Evolutionary conservation across 2,888 invertebrate genomes (phyloP).

Genomic region (Lasius platythorax): DNA sequence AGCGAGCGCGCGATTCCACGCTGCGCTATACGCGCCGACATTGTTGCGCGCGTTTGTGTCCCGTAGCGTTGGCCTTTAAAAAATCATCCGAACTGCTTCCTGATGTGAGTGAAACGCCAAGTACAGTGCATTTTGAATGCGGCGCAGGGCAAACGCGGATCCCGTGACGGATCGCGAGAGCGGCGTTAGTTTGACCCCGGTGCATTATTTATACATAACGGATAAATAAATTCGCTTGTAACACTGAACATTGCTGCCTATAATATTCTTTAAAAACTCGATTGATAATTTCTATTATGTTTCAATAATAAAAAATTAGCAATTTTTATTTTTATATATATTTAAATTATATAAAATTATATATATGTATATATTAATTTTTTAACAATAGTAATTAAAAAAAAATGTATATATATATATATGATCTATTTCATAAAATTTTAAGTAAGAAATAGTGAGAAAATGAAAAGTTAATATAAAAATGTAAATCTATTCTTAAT

Average conservation of each 20-base stretch:
- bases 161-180: slow-evolving; percentile 12
- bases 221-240: slow-evolving; percentile 18
- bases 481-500: background rate
- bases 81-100: slow-evolving; percentile 19
- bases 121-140: slow-evolving; percentile 32
- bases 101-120: background rate
- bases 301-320: background rate
- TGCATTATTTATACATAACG: slow-evolving; percentile 22
- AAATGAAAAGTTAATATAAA: background rate
- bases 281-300: background rate
- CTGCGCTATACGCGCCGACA: slow-evolving; percentile 43
- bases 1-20: slow-evolving; percentile 71
- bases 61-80: slow-evolving; percentile 6
- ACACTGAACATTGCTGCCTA: slow-evolving; percentile 8
- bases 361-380: slow-evolving; percentile 5
- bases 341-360: background rate
- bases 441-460: background rate
- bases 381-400: background rate
- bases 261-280: background rate
- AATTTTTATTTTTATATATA: background rate
- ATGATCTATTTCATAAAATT: background rate
- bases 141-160: slow-evolving; percentile 18
- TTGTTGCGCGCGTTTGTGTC: slow-evolving; percentile 29
- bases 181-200: slow-evolving; percentile 19
- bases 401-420: too few species aligned